A percentile compares a stretch with the other conserved stretches of the same genome.
These are phyloP conservation scores for Echinops telfairi DNA, from an alignment of 2,113 vertebrate species.

Conservation along the genomic window DNA sequence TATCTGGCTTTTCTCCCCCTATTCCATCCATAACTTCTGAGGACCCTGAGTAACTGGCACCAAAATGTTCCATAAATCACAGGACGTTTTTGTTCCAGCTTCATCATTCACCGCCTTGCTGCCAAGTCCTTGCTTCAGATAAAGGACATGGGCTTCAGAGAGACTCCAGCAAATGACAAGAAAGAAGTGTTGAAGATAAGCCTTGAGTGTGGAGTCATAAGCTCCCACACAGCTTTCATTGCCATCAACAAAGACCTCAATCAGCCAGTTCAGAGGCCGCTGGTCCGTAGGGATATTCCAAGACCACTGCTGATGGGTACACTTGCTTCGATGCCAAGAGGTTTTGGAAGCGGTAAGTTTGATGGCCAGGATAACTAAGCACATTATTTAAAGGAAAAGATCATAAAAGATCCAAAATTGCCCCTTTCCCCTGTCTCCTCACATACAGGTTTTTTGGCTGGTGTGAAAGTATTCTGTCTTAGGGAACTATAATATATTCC, in stretches of 20 bases:
- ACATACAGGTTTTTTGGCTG: neutral
- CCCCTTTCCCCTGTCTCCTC: neutral
- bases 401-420: neutral
- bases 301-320: neutral
- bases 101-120: conserved; percentile 89
- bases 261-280: conserved; percentile 83
- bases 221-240: conserved; percentile 89
- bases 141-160: conserved; percentile 81
- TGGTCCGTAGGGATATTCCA: conserved; percentile 81
- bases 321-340: fast-evolving
- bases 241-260: conserved; percentile 85
- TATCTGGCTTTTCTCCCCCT: neutral
- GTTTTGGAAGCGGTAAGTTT: neutral
- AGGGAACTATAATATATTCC: neutral
- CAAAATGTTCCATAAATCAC: neutral
- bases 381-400: neutral
- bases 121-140: conserved; percentile 87
- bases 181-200: conserved; percentile 87
- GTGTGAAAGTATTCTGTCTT: neutral
- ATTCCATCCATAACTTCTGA: neutral
- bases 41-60: too few species aligned
- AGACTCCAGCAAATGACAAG: conserved; percentile 59
- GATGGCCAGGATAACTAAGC: neutral
- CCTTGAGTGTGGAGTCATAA: conserved; percentile 88
- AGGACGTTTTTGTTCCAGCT: conserved; percentile 76